Evolutionary conservation across 2,888 invertebrate genomes (phyloP).

Genomic region (Pterostichus madidus): DNA sequence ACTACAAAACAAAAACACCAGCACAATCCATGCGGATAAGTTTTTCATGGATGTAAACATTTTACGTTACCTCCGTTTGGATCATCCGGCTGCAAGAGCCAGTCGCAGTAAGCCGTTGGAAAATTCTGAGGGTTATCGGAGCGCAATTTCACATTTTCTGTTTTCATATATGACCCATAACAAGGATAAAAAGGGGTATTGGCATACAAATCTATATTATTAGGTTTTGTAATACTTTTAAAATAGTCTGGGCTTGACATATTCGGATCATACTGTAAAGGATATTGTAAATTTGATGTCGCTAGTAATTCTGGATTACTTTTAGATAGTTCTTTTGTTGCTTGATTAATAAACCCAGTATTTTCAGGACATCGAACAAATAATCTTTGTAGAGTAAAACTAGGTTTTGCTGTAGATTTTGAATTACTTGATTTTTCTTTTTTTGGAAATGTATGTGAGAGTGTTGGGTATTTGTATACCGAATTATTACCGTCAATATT

Average conservation of each 20-base stretch:
- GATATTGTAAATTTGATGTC: constrained; percentile 73
- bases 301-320: constrained; percentile 73
- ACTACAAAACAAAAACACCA: constrained; percentile 71
- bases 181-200: constrained; percentile 75
- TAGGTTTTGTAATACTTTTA: constrained; percentile 30
- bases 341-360: constrained; percentile 52
- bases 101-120: constrained; percentile 76
- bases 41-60: constrained; percentile 69
- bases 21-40: constrained; percentile 75
- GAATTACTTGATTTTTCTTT: constrained; percentile 43
- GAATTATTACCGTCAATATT: background rate
- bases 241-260: constrained; percentile 28
- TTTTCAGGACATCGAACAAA: constrained; percentile 73
- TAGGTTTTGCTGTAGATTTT: constrained; percentile 70
- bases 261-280: constrained; percentile 72
- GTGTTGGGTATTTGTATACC: background rate
- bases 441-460: constrained; percentile 40
- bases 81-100: constrained; percentile 74
- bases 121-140: constrained; percentile 69
- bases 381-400: constrained; percentile 74
- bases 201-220: constrained; percentile 73
- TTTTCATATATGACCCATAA: constrained; percentile 69
- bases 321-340: constrained; percentile 71
- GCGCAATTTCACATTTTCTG: constrained; percentile 40
- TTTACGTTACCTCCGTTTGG: constrained; percentile 74